Base-by-base conservation (phyloP, 2,888 invertebrate genomes). In the Drosophila lutescens region DNA sequence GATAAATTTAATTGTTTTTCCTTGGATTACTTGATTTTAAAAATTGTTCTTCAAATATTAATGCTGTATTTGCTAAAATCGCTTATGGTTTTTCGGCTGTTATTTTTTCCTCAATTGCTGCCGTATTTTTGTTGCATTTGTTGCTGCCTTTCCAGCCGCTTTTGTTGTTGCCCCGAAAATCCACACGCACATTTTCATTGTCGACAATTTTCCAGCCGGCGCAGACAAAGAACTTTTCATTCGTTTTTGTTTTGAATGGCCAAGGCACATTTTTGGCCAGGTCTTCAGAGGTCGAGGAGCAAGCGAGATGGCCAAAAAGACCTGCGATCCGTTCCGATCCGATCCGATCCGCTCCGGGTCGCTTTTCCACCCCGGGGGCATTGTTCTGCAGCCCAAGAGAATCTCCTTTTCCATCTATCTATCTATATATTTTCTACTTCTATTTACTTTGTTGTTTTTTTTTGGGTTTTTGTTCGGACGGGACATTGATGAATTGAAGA, bases 401-500 rank as follows among this genome's bases (percentile, higher is more conserved):
- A 57, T 46, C 51, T 40, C 62, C 62, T 32, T 38, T 68, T 26
- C 17, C n/a, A 30, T 49, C 61, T 15, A 26, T 26, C 26, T 6
- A 6, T 20, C 20, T 3, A 20, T 40, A 13, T 13, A 30, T 38
- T 49, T n/a, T 30, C 4, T 6, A 38, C 17, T 57, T 38, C 23
- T 30, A 40, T 46, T 12, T 36, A 38, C 54, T 20, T 43, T 46
- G 34, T 34, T 47, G 47, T 56, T 57, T 34, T 40, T 53, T 20
- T 43, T 61, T 9, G 10, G 53, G 44, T 51, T 74, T 59, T 59
- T 70, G 57, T 56, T 58, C 60, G 17, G 34, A 34, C 34, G 70
- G 55, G 87, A 88, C 86, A 88, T 86, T 86, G 89, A 86, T 86
- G 89, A 88, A 86, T 86, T 85, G 87, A 85, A 78, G 79, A 80